Percentiles rank a stretch among this genome's conserved stretches.
Evolutionary conservation across 2,113 vertebrate species (phyloP).

Genomic region (Ardeotis arabs): DNA sequence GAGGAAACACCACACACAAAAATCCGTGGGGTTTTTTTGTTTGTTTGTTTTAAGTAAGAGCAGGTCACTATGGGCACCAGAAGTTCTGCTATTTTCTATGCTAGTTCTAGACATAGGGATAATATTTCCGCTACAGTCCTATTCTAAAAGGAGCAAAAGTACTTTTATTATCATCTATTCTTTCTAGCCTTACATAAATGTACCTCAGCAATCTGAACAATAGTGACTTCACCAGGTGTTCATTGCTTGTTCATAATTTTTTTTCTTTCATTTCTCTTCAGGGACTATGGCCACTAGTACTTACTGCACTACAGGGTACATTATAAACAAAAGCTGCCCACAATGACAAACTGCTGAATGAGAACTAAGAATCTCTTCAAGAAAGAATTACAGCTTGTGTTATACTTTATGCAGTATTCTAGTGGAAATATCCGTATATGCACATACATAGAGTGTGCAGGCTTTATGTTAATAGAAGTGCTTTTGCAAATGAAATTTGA

Average conservation of each 20-base stretch:
- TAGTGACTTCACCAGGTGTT: conserved; percentile 77
- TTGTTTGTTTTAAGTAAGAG: not conserved
- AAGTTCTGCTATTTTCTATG: not conserved
- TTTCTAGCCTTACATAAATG: conserved; percentile 6
- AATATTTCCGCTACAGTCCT: not conserved
- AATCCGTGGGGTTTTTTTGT: not conserved
- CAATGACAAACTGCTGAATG: conserved; percentile 76
- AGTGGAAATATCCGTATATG: not conserved
- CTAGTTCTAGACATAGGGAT: not conserved
- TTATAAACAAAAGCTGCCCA: conserved; percentile 69
- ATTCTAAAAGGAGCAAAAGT: not conserved
- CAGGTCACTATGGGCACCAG: not conserved
- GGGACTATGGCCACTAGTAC: conserved; percentile 44
- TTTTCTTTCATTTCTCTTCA: conserved; percentile 49
- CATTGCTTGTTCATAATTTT: conserved; percentile 63
- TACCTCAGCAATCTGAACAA: conserved; percentile 72
- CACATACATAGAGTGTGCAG: not conserved
- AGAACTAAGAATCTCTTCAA: conserved; percentile 46
- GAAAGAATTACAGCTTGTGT: conserved; percentile 58
- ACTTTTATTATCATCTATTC: conserved; percentile 1
- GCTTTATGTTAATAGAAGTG: not conserved
- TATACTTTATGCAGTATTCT: not conserved
- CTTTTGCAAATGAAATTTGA: not conserved
- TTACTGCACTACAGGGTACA: conserved; percentile 63
- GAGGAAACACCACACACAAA: not conserved